These are phyloP conservation scores for Diachrysia chrysitis DNA, from an alignment of 2,888 invertebrate genomes.

Conservation along the genomic window DNA sequence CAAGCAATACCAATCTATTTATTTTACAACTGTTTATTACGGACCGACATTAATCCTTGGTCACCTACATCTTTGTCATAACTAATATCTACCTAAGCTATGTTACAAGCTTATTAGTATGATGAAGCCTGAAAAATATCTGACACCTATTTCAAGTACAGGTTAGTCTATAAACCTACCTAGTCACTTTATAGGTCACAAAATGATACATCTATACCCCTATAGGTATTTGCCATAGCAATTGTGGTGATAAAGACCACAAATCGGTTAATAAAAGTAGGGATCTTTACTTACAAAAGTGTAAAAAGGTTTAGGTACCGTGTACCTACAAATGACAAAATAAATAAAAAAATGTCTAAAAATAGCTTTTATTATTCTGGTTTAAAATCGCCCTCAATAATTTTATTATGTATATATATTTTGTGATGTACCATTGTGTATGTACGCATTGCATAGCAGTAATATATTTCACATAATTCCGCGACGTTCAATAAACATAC, in stretches of 20 bases:
- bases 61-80: neutral
- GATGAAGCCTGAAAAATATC: constrained; percentile 3
- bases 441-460: neutral
- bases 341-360: neutral
- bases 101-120: neutral
- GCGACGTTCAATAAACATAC: neutral
- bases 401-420: constrained; percentile 1
- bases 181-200: no score
- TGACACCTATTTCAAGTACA: neutral
- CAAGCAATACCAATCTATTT: no score
- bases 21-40: no score
- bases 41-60: neutral
- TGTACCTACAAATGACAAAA: neutral
- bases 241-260: no score
- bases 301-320: neutral
- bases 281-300: no score
- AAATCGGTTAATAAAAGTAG: no score
- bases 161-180: neutral
- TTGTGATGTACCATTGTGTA: constrained; percentile 6
- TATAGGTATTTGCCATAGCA: no score
- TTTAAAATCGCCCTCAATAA: neutral
- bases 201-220: no score
- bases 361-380: constrained; percentile 2
- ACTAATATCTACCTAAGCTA: neutral
- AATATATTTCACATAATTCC: neutral